Percentiles rank a stretch among this genome's conserved stretches.
These are phyloP conservation scores for Chamaetylas fuelleborni DNA, from an alignment of 2,113 vertebrate species.

Conservation along the genomic window DNA sequence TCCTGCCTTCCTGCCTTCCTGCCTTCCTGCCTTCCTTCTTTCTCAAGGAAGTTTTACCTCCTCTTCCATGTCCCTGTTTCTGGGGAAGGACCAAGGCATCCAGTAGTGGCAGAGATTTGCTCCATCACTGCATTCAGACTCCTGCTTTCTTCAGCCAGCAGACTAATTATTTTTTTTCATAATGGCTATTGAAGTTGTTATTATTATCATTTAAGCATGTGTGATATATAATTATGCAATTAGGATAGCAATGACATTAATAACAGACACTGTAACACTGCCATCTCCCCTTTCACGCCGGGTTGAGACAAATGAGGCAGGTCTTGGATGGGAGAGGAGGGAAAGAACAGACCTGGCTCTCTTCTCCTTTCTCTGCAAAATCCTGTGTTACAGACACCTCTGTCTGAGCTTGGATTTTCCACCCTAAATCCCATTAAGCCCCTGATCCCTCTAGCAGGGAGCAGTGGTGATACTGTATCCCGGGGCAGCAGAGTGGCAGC, in stretches of 20 bases:
- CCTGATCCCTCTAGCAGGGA: background rate
- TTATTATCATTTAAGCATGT: background rate
- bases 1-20: background rate
- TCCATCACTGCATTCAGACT: background rate
- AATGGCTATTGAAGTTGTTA: background rate
- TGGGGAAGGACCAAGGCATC: background rate
- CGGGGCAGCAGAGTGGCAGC: background rate
- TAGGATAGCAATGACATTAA: background rate
- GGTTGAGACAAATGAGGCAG: background rate
- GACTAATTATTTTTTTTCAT: background rate
- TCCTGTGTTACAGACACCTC: slow-evolving; percentile 18
- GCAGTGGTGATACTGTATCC: background rate
- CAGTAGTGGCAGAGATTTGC: background rate
- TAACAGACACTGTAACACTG: background rate
- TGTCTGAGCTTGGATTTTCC: slow-evolving; percentile 49
- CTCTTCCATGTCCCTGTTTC: background rate
- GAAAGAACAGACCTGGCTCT: background rate
- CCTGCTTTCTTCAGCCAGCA: background rate
- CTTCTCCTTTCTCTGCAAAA: background rate
- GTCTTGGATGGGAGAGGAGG: background rate
- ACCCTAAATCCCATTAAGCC: slow-evolving; percentile 42
- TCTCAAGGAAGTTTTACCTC: background rate
- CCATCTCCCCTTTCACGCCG: background rate
- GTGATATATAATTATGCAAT: background rate
- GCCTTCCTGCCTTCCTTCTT: fast-evolving